Evolutionary conservation across 2,113 vertebrate species (phyloP), one percentile per base, ranked within the genome.

Genomic region (Sorex araneus): DNA sequence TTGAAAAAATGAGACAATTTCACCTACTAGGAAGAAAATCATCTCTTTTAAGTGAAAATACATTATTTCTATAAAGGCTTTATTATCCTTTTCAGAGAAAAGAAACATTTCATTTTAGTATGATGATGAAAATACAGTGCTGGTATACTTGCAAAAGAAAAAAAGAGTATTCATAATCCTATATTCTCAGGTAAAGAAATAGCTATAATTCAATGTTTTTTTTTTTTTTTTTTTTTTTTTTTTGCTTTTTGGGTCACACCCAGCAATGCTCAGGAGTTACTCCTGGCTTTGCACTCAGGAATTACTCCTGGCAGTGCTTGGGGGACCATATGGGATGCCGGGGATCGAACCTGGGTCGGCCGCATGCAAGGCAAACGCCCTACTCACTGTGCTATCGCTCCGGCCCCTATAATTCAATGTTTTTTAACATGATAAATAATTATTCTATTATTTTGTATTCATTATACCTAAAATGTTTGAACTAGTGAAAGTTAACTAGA

Each of bases 1-100:
- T 94, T 91, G 54, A 15, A 81, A 71, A 84, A 75, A 94, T 85
- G 75, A 71, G 34, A 78, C 47, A 57, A 70, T 88, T 83, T 94
- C 18, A 85, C 23, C 3, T 30, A 75, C 23, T 64, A 36, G 18
- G 79, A 84, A 87, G 57, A 91, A 89, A 92, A 74, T n/a, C 36
- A 40, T 83, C 60, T 63, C 27, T 63, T 81, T 78, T 67, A 75
- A 15, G 23, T 60, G 64, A 77, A 92, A 87, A 76, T 74, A 23
- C 7, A 91, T 84, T 57, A 81, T n/a, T 32, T 92, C 9, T 83
- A 10, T 83, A 76, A 81, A 84, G 12, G 71, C 32, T 87, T 78
- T 91, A 21, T 54, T 70, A 92, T 23, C 3, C 0, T 87, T 78
- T 86, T 81, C 25, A 73, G 3, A 67, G 19, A 2, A 91, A 80